A percentile compares a stretch with the other conserved stretches of the same genome.
phyloP scores from a whole-genome alignment of 2,797 vertebrate species.

The Coracias cyanogaster region DNA sequence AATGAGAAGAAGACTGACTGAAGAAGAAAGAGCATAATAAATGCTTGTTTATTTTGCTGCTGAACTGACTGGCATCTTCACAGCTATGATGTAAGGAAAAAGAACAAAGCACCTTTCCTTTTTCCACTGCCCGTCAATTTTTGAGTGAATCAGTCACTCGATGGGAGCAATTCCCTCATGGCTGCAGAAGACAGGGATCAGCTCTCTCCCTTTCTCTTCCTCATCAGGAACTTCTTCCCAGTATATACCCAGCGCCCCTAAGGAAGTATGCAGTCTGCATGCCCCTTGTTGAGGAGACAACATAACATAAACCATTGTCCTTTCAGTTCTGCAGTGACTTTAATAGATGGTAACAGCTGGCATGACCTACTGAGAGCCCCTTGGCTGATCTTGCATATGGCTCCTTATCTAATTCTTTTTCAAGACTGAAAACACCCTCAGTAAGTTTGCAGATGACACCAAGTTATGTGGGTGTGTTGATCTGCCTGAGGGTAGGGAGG shows the following conservation, averaged over 20 bases:
- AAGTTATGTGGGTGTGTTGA: too few relatives aligned
- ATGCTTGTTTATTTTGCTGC: neutral
- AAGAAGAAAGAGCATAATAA: neutral
- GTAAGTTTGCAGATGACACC: too few relatives aligned
- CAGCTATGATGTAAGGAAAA: neutral
- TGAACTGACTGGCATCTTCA: neutral
- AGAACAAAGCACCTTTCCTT: neutral
- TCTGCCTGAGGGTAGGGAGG: too few relatives aligned
- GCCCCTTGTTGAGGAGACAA: neutral
- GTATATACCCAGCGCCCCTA: too few relatives aligned
- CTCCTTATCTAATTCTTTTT: neutral
- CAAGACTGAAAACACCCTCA: neutral
- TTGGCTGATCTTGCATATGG: neutral
- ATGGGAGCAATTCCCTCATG: neutral
- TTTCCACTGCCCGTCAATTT: neutral
- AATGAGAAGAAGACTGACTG: neutral
- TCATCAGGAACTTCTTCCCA: neutral
- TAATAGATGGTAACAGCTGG: neutral
- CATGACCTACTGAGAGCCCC: neutral
- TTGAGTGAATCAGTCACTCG: neutral
- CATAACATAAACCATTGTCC: neutral
- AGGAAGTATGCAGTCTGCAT: neutral
- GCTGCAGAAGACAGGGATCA: neutral
- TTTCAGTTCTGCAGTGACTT: neutral
- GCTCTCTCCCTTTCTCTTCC: neutral